Percentiles rank a stretch among this genome's conserved stretches.
phyloP scores from a whole-genome alignment of 2,113 vertebrate species.

The Lontra canadensis region DNA sequence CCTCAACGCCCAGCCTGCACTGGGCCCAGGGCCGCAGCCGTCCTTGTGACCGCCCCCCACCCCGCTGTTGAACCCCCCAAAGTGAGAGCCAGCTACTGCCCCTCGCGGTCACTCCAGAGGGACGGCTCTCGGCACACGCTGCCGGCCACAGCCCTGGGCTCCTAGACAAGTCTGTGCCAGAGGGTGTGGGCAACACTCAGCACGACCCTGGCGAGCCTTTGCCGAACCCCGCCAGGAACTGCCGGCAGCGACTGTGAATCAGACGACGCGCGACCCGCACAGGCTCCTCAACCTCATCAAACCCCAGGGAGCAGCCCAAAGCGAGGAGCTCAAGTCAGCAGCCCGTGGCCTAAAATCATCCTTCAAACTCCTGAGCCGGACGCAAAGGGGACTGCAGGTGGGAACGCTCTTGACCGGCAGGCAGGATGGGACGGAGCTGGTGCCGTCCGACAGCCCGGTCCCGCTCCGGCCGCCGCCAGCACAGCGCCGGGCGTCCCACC shows the following conservation, averaged over 20 bases:
- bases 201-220: background rate
- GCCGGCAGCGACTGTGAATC: background rate
- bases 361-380: background rate
- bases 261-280: too few species aligned
- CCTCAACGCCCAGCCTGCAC: background rate
- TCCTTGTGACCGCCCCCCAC: background rate
- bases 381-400: background rate
- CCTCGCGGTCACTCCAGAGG: background rate
- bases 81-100: background rate
- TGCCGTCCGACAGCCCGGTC: background rate
- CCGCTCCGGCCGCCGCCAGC: background rate
- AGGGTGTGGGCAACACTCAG: background rate
- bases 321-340: background rate
- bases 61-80: background rate
- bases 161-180: rapidly evolving
- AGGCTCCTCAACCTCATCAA: background rate
- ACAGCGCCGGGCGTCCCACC: rapidly evolving
- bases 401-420: background rate
- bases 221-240: background rate
- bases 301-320: background rate
- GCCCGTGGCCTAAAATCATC: background rate
- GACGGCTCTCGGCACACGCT: background rate
- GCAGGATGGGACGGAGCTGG: rapidly evolving
- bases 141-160: background rate
- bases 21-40: background rate